Evolutionary conservation across 2,888 invertebrate genomes (phyloP).

Genomic region (Watsonalla binaria): DNA sequence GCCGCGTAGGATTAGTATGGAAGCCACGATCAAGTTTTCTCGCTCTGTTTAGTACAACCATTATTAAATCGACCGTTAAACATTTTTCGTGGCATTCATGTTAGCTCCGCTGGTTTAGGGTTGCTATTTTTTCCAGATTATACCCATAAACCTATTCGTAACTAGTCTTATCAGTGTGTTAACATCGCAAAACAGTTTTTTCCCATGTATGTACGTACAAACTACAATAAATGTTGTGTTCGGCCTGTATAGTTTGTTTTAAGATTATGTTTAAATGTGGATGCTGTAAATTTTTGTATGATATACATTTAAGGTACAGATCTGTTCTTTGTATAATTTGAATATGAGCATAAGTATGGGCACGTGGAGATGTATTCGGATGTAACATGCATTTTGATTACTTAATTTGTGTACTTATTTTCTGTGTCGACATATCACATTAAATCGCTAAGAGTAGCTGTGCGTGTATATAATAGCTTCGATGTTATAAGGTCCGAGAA

Average conservation of each 20-base stretch:
- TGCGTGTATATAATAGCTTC: constrained; percentile 45
- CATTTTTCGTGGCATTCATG: too few relatives aligned
- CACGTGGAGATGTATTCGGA: constrained; percentile 40
- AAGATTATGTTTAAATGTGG: constrained; percentile 11
- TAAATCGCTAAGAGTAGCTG: constrained; percentile 24
- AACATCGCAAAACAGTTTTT: neutral
- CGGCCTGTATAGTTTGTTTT: constrained; percentile 1
- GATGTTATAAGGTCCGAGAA: constrained; percentile 29
- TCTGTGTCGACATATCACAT: constrained; percentile 55
- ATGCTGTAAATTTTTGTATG: constrained; percentile 37
- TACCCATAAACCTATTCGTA: neutral
- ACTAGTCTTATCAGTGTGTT: neutral
- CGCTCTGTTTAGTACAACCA: too few relatives aligned
- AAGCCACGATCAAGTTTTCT: too few relatives aligned
- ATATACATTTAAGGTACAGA: constrained; percentile 26
- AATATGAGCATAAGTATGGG: constrained; percentile 32
- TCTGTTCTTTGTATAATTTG: constrained; percentile 33
- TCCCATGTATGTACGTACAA: constrained; percentile 1
- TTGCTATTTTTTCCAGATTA: constrained; percentile 5
- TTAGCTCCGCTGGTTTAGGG: too few relatives aligned
- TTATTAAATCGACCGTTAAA: too few relatives aligned
- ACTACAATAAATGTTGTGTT: neutral
- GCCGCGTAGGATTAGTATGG: too few relatives aligned
- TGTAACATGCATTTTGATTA: constrained; percentile 34
- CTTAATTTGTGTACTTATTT: constrained; percentile 46